Base-by-base conservation (phyloP, 2,888 invertebrate genomes). In the Platycnemis pennipes region DNA sequence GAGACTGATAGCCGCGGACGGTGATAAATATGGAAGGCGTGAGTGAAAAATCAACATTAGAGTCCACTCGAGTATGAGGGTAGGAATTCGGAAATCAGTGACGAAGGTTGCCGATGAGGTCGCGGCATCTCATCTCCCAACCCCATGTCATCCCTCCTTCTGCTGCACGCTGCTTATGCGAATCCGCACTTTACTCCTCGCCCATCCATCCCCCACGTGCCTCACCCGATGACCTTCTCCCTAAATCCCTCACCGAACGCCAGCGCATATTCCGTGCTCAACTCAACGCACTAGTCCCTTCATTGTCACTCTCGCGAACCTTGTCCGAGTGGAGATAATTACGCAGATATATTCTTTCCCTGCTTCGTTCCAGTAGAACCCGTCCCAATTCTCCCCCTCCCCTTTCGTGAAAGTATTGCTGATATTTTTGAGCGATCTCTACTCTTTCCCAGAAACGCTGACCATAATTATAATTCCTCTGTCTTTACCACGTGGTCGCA, bases 271-370 rank as follows among this genome's bases (percentile, higher is more conserved):
- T 5, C 31, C 31, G 37, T 2, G 77, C 77, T 8, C 77, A 63
- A 63, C 63, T 37, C 77, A 77, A 77, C 77, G 37, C 77, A 77
- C 37, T 31, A 77, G 16, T 13, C 26, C 77, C 77, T 77, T 77
- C 77, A 77, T 77, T 77, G 77, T 77, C 77, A 77, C 77, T n/a
- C 77, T 22, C 77, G 77, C 77, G 37, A 77, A 77, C 8, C 77
- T 77, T 37, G 77, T 77, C 77, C 31, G 77, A 31, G 31, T 37
- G 77, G 37, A 77, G 77, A 31, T 77, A 77, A 77, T 77, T 77
- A 77, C 77, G 37, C 77, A 31, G 77, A 77, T 77, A 77, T 13
- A 37, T 37, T 37, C 77, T 31, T 5, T 37, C 13, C 31, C 77
- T n/a, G 69, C 31, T 31, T 63, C 63, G 69, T 37, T 77, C 37